Evolutionary conservation across 2,888 invertebrate genomes (phyloP).

Genomic region (Tenthredo mesomela): DNA sequence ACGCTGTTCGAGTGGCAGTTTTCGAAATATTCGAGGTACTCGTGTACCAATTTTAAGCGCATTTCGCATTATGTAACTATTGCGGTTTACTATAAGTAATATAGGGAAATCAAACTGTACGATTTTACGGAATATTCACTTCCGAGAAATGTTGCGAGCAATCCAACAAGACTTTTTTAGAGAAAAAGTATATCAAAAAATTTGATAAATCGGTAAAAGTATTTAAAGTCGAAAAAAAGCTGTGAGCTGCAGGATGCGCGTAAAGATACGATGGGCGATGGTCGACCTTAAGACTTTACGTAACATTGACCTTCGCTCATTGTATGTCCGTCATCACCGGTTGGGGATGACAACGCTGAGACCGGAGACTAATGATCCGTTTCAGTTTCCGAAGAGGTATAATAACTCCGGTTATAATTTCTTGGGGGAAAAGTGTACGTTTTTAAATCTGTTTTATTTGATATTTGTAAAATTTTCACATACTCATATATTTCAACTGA

Average conservation of each 20-base stretch:
- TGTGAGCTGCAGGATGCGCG: not conserved
- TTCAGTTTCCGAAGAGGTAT: not conserved
- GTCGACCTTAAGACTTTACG: slow-evolving; percentile 65
- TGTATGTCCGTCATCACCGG: slow-evolving; percentile 65
- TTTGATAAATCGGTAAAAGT: not conserved
- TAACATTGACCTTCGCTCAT: slow-evolving; percentile 75
- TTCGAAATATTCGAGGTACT: slow-evolving; percentile 41
- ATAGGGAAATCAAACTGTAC: not conserved
- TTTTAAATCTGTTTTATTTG: not conserved
- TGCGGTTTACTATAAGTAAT: not conserved
- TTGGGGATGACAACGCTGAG: slow-evolving; percentile 57
- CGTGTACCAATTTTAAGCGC: slow-evolving; percentile 4
- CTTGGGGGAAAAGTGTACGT: not conserved
- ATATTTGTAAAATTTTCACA: not conserved
- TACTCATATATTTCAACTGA: not conserved
- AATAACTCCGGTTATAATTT: not conserved
- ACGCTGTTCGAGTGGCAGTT: slow-evolving; percentile 14
- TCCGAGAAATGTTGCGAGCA: not conserved
- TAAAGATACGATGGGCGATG: slow-evolving; percentile 41
- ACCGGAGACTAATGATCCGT: slow-evolving; percentile 41
- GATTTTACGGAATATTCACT: not conserved
- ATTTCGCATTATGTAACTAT: slow-evolving; percentile 32
- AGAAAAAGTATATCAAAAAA: not conserved
- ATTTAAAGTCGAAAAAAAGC: not conserved
- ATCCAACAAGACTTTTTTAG: not conserved